Conservation (phyloP, 2,888 invertebrate species). For the Drosophila anomelani region DNA sequence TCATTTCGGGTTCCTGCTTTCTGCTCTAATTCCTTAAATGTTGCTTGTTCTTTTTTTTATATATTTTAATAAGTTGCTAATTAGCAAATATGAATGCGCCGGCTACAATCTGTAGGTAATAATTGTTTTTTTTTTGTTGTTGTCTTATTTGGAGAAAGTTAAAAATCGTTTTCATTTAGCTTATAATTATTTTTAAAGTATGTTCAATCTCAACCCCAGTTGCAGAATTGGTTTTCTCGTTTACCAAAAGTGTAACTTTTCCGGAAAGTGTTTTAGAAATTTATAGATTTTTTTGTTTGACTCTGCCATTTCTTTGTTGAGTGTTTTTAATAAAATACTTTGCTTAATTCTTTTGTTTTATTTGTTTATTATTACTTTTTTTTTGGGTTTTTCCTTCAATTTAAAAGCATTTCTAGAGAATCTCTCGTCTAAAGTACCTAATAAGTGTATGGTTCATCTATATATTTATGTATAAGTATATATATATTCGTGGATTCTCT, state of each 20-base stretch:
- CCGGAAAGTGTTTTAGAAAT: conserved; percentile 59
- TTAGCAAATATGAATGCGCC: conserved; percentile 56
- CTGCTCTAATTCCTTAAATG: conserved; percentile 52
- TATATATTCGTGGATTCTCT: conserved; percentile 33
- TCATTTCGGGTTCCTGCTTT: conserved; percentile 32
- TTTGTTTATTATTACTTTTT: conserved; percentile 16
- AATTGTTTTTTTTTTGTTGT: conserved; percentile 25
- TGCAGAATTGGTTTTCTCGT: conserved; percentile 49
- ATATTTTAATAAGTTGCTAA: conserved; percentile 57
- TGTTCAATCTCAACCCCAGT: conserved; percentile 44
- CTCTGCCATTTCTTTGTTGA: conserved; percentile 24
- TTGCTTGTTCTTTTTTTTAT: conserved; percentile 34
- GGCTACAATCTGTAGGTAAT: conserved; percentile 60
- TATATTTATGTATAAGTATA: conserved; percentile 56
- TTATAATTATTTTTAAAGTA: conserved; percentile 67
- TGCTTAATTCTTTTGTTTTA: conserved; percentile 35
- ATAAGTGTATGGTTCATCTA: conserved; percentile 53
- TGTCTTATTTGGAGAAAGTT: conserved; percentile 68
- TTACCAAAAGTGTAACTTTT: conserved; percentile 51
- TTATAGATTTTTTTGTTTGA: conserved; percentile 22
- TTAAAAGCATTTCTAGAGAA: conserved; percentile 72
- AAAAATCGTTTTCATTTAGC: conserved; percentile 63
- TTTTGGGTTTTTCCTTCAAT: conserved; percentile 15
- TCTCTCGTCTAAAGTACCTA: conserved; percentile 66
- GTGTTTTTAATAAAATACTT: conserved; percentile 51